Evolutionary conservation across 1,140 invertebrate genomes (phyloP).

Genomic region (Chrysomallon squamiferum): DNA sequence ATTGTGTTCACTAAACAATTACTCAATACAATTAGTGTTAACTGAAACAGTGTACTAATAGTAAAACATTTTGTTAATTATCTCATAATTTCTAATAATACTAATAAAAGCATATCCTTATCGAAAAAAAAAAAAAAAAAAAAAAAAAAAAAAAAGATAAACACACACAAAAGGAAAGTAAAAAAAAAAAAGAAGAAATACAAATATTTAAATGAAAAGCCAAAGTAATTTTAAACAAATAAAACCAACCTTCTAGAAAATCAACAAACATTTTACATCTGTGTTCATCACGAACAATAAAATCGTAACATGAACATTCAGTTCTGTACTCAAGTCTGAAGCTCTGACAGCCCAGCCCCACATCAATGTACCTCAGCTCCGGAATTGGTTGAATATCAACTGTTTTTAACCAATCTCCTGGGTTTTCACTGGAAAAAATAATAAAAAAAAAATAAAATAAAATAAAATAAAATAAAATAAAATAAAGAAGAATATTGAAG

Average conservation of each 20-base stretch:
- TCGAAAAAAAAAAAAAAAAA: not conserved
- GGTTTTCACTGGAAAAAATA: constrained; percentile 23
- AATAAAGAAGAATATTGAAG: too few relatives aligned
- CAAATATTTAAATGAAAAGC: not conserved
- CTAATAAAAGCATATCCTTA: too few relatives aligned
- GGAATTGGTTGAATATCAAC: constrained; percentile 52
- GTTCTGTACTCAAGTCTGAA: constrained; percentile 55
- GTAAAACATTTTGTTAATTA: too few relatives aligned
- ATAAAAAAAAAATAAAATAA: not conserved
- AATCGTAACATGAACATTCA: constrained; percentile 52
- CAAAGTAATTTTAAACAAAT: too few relatives aligned
- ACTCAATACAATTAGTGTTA: too few relatives aligned
- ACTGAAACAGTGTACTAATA: too few relatives aligned
- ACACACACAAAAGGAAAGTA: not conserved
- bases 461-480: not conserved
- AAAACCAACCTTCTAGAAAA: constrained; percentile 42
- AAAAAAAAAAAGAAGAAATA: constrained; percentile 3
- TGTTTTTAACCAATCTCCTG: constrained; percentile 35
- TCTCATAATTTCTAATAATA: too few relatives aligned
- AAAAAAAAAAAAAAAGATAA: not conserved
- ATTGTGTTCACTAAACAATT: too few relatives aligned
- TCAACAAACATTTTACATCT: constrained; percentile 44
- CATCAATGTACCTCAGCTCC: constrained; percentile 52
- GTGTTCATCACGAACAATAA: constrained; percentile 45
- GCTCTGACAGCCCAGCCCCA: constrained; percentile 52